A percentile compares a stretch with the other conserved stretches of the same genome.
Evolutionary conservation across 2,888 invertebrate genomes (phyloP).

Genomic region (Gerris lacustris): DNA sequence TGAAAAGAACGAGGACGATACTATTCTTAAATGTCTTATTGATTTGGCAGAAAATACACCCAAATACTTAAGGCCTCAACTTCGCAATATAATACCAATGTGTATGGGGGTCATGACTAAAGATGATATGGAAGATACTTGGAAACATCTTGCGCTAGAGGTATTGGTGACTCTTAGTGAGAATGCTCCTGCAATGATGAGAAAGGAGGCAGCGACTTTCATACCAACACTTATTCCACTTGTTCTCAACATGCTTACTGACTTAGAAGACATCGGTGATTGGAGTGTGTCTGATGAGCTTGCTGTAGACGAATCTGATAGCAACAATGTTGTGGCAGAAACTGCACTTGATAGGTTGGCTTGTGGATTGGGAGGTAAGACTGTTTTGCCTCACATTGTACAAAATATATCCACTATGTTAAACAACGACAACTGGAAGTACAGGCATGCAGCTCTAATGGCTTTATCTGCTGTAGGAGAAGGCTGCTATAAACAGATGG

Average conservation of each 20-base stretch:
- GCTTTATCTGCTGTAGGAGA: slow-evolving; percentile 96
- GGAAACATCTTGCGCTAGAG: slow-evolving; percentile 84
- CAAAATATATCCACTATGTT: slow-evolving; percentile 78
- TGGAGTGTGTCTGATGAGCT: slow-evolving; percentile 80
- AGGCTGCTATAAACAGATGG: slow-evolving; percentile 98
- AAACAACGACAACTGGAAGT: slow-evolving; percentile 66
- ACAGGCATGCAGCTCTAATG: slow-evolving; percentile 95
- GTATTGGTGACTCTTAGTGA: slow-evolving; percentile 77
- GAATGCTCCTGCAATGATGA: slow-evolving; percentile 90
- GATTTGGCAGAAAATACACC: slow-evolving; percentile 89
- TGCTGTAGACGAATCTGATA: slow-evolving; percentile 85
- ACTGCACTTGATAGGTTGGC: slow-evolving; percentile 92
- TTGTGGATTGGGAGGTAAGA: slow-evolving; percentile 90
- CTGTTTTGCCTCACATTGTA: slow-evolving; percentile 79
- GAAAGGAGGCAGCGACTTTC: slow-evolving; percentile 78
- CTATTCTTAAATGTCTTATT: slow-evolving; percentile 80
- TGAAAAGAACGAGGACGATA: slow-evolving; percentile 74
- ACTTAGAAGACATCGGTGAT: slow-evolving; percentile 79
- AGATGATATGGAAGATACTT: slow-evolving; percentile 59
- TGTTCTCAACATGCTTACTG: slow-evolving; percentile 87
- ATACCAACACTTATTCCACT: slow-evolving; percentile 68
- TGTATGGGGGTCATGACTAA: slow-evolving; percentile 72
- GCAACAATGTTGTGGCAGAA: slow-evolving; percentile 90
- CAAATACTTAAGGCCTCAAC: slow-evolving; percentile 77
- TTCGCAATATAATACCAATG: slow-evolving; percentile 74